Conservation (phyloP, 1,140 invertebrate genomes). For the Venturia canescens region DNA sequence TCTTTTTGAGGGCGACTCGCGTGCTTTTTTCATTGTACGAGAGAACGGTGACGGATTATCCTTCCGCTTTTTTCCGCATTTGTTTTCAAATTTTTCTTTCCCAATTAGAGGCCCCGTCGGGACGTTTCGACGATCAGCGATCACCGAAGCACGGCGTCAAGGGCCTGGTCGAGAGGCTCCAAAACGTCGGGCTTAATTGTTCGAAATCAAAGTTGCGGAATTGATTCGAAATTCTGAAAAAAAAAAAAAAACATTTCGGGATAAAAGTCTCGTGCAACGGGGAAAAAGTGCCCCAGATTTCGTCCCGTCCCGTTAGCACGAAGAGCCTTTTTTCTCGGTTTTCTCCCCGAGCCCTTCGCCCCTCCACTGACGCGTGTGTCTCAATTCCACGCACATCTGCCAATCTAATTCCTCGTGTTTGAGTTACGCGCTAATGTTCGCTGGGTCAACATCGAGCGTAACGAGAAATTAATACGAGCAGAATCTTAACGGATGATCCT, state of each 20-base stretch:
- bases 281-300: neutral
- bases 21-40: slow-evolving; percentile 10
- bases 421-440: no score
- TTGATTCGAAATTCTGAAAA: neutral
- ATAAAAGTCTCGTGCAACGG: neutral
- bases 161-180: neutral
- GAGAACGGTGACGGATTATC: slow-evolving; percentile 30
- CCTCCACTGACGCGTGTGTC: neutral
- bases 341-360: neutral
- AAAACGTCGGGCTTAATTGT: neutral
- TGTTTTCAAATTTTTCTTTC: neutral
- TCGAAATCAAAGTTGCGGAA: neutral
- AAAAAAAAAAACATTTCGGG: no score
- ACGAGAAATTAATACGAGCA: no score
- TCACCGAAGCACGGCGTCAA: neutral
- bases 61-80: neutral
- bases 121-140: no score
- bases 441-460: no score
- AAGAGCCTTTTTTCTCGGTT: neutral
- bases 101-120: no score
- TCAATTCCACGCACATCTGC: slow-evolving; percentile 3
- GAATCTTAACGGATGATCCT: no score
- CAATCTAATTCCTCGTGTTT: neutral
- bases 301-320: neutral
- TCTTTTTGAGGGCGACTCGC: no score